These are phyloP conservation scores for Ectemnius cavifrons DNA, from an alignment of 2,888 invertebrate genomes.

Conservation along the genomic window DNA sequence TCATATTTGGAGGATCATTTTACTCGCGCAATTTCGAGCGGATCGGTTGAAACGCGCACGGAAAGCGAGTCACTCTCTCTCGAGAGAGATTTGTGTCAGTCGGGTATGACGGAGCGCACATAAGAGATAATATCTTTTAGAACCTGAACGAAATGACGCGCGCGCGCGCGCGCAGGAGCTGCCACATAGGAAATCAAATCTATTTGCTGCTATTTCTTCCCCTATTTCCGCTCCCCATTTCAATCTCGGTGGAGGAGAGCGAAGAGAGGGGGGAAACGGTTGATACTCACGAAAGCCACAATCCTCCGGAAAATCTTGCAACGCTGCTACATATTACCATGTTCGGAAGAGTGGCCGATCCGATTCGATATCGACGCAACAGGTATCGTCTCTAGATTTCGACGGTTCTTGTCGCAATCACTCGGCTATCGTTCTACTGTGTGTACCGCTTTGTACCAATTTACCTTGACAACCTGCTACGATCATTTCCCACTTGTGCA, in stretches of 20 bases:
- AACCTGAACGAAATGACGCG: neutral
- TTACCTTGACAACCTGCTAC: no score
- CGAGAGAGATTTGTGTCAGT: no score
- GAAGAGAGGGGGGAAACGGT: neutral
- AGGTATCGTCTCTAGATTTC: neutral
- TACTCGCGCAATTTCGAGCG: no score
- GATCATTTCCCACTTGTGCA: no score
- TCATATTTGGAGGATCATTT: no score
- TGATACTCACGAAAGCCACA: neutral
- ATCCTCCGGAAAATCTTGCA: neutral
- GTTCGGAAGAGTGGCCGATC: neutral
- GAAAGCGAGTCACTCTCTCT: no score
- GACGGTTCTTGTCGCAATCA: no score
- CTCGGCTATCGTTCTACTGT: no score
- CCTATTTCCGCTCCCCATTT: conserved; percentile 18
- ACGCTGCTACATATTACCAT: neutral
- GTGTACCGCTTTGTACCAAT: no score
- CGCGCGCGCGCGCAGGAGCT: neutral
- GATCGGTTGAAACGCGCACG: no score
- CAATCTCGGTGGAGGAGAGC: neutral
- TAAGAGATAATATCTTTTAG: conserved; percentile 12
- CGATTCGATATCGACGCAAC: conserved; percentile 1
- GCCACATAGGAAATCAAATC: conserved; percentile 19
- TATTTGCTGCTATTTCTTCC: conserved; percentile 17
- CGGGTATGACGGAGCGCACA: conserved; percentile 1